Conservation (phyloP, 2,888 invertebrate species). For the Cantharis rustica region DNA sequence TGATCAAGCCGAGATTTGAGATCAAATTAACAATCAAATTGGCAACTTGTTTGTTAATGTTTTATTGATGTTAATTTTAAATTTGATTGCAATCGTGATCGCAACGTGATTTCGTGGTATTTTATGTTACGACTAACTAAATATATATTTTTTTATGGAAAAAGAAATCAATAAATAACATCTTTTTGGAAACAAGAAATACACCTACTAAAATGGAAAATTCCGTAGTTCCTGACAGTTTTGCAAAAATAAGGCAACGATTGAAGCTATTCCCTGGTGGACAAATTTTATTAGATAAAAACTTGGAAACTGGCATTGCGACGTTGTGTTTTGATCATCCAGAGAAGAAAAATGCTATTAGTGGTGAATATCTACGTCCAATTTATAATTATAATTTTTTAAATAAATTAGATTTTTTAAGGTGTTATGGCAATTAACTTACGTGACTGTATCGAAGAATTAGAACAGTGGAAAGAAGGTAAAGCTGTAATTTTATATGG, state of each 20-base stretch:
- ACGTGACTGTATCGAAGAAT: constrained; percentile 37
- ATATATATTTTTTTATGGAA: too few relatives aligned
- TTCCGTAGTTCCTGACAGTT: neutral
- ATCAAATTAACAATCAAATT: neutral
- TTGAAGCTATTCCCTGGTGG: neutral
- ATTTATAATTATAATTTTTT: neutral
- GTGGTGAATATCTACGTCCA: constrained; percentile 36
- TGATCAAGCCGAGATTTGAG: neutral
- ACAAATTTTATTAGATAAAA: neutral
- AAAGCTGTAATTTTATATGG: constrained; percentile 46
- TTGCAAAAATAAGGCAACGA: neutral
- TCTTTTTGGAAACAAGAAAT: too few relatives aligned
- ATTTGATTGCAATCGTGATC: neutral
- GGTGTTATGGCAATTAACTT: constrained; percentile 49
- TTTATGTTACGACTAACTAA: too few relatives aligned
- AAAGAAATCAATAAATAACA: too few relatives aligned
- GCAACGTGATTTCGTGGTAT: neutral
- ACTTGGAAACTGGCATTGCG: neutral
- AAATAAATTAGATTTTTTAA: constrained; percentile 16
- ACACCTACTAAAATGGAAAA: neutral
- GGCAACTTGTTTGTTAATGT: neutral
- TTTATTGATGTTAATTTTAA: neutral
- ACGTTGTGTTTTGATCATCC: constrained; percentile 41
- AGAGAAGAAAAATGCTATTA: constrained; percentile 46
- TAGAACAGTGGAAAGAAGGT: constrained; percentile 47